Percentiles rank a stretch among this genome's conserved stretches.
These are phyloP conservation scores for Carapus acus DNA, from an alignment of 2,797 vertebrate species.

Conservation along the genomic window DNA sequence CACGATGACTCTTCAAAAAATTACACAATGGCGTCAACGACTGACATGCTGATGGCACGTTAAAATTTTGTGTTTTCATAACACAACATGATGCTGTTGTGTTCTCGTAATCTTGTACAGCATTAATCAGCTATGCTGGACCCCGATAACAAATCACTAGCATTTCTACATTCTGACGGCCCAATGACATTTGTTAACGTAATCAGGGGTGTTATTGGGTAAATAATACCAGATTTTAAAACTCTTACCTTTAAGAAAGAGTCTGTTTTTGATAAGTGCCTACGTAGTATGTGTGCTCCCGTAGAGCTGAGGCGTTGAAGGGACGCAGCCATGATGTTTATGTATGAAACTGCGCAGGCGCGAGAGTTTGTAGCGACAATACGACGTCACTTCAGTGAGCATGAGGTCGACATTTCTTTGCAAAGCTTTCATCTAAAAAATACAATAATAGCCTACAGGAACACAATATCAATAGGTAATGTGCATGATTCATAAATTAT, in stretches of 20 bases:
- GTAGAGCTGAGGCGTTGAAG: conserved; percentile 51
- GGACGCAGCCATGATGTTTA: conserved; percentile 71
- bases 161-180: too few relatives aligned
- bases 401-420: too few relatives aligned
- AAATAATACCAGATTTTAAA: neutral
- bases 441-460: too few relatives aligned
- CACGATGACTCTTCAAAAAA: conserved; percentile 14
- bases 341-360: conserved; percentile 8
- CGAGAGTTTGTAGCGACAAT: too few relatives aligned
- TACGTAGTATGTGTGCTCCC: conserved; percentile 52
- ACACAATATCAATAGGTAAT: too few relatives aligned
- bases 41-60: accelerated
- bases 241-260: conserved; percentile 50
- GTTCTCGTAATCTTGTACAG: too few relatives aligned
- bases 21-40: neutral
- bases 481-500: too few relatives aligned
- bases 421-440: too few relatives aligned
- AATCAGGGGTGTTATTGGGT: accelerated
- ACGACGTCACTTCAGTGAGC: neutral
- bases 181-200: neutral
- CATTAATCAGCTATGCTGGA: too few relatives aligned
- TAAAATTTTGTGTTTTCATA: accelerated
- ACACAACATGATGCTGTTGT: too few relatives aligned
- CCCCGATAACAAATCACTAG: too few relatives aligned
- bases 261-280: conserved; percentile 46